Percentiles rank a stretch among this genome's conserved stretches.
Evolutionary conservation across 2,888 invertebrate species (phyloP).

Genomic region (Sarcophaga variegata): DNA sequence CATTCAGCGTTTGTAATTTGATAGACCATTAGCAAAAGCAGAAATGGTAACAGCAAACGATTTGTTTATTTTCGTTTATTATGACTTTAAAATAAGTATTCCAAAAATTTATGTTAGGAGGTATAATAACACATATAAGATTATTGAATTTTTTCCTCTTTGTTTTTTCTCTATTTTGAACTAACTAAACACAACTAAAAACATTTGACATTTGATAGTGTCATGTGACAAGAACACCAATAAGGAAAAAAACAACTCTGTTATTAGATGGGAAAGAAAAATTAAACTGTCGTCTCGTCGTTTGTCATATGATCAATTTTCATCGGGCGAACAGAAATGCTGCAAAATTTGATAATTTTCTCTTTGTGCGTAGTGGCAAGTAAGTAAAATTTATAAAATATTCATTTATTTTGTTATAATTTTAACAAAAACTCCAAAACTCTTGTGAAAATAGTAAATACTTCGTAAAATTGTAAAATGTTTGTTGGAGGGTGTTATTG

Average conservation of each 20-base stretch:
- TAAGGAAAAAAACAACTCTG: conserved; percentile 51
- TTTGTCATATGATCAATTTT: conserved; percentile 81
- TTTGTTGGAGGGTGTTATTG: conserved; percentile 4
- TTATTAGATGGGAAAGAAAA: conserved; percentile 31
- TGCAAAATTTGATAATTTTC: conserved; percentile 77
- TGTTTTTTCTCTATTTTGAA: neutral
- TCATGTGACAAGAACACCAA: conserved; percentile 75
- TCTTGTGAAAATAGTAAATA: neutral
- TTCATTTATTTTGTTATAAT: conserved; percentile 1
- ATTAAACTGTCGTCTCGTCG: conserved; percentile 66
- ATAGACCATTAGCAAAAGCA: too few relatives aligned
- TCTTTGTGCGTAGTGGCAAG: conserved; percentile 78
- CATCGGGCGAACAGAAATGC: conserved; percentile 76
- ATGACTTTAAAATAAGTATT: too few relatives aligned
- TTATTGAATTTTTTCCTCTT: neutral
- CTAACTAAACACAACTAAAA: conserved; percentile 33
- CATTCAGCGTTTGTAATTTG: too few relatives aligned
- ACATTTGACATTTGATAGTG: conserved; percentile 19
- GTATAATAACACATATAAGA: neutral
- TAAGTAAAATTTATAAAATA: conserved; percentile 74
- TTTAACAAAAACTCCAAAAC: neutral
- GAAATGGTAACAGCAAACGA: too few relatives aligned
- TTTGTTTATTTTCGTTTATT: too few relatives aligned
- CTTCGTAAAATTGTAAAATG: neutral
- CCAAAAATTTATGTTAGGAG: too few relatives aligned